phyloP scores from a whole-genome alignment of 2,113 vertebrate species.

The Dasyurus viverrinus region DNA sequence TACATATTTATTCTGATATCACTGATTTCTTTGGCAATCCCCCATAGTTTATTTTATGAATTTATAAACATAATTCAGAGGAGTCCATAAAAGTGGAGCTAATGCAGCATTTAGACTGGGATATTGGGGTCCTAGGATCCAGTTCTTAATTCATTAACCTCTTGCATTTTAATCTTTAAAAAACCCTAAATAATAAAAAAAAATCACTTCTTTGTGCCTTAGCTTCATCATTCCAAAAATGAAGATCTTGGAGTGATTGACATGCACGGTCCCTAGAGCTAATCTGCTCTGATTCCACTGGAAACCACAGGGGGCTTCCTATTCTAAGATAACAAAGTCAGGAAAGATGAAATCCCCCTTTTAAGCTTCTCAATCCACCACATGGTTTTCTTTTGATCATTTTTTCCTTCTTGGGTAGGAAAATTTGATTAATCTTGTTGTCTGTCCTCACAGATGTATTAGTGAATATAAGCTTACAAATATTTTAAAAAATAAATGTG shows the following conservation, averaged over 20 bases:
- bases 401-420: not conserved
- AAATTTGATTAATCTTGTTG: not conserved
- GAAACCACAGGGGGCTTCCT: not conserved
- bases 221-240: not conserved
- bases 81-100: too few species aligned
- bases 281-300: not conserved
- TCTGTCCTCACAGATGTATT: conserved; percentile 6
- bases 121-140: not conserved
- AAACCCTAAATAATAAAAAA: not conserved
- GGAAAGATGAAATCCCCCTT: conserved; percentile 6
- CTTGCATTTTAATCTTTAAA: not conserved
- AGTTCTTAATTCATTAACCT: not conserved
- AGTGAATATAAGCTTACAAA: conserved; percentile 16
- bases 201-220: not conserved
- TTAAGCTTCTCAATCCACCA: conserved; percentile 5
- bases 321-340: not conserved
- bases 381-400: conserved; percentile 18
- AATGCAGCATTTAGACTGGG: too few species aligned
- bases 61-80: not conserved
- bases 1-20: not conserved
- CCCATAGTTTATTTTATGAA: not conserved
- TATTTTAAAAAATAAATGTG: not conserved
- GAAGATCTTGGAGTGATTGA: not conserved
- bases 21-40: not conserved
- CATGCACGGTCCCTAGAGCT: not conserved